Percentiles rank a stretch among this genome's conserved stretches.
Conservation (phyloP, 1,140 invertebrate genomes). For the Zaprionus lachaisei region DNA sequence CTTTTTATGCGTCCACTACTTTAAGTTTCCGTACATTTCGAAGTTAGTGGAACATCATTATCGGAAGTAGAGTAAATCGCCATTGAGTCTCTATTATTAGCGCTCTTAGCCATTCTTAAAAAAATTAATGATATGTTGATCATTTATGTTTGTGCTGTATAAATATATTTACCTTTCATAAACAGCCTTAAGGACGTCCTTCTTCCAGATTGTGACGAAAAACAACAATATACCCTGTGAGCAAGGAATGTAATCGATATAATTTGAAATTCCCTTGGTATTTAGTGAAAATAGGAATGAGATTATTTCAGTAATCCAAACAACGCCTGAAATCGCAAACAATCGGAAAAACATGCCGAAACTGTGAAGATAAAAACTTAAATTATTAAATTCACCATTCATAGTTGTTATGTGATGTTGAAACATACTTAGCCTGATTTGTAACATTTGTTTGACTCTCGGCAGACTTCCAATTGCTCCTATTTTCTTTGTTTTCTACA, state of each 20-base stretch:
- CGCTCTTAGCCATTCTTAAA: not conserved
- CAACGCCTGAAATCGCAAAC: not conserved
- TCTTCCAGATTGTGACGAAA: constrained; percentile 6
- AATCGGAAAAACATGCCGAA: constrained; percentile 9
- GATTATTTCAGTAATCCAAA: constrained; percentile 10
- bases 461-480: not conserved
- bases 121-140: not conserved
- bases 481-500: not conserved
- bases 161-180: not conserved
- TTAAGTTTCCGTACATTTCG: too few species aligned
- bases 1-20: too few species aligned
- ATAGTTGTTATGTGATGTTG: not conserved
- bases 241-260: not conserved
- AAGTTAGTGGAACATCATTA: too few species aligned
- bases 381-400: not conserved
- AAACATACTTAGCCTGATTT: not conserved
- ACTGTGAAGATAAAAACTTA: constrained; percentile 2
- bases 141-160: not conserved
- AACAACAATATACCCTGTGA: constrained; percentile 8
- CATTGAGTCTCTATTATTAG: not conserved
- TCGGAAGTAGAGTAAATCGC: too few species aligned
- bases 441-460: not conserved
- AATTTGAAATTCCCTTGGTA: not conserved
- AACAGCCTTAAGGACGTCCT: not conserved
- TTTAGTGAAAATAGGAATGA: not conserved